Base-by-base conservation (phyloP, 2,113 vertebrate genomes). In the Abramis brama region DNA sequence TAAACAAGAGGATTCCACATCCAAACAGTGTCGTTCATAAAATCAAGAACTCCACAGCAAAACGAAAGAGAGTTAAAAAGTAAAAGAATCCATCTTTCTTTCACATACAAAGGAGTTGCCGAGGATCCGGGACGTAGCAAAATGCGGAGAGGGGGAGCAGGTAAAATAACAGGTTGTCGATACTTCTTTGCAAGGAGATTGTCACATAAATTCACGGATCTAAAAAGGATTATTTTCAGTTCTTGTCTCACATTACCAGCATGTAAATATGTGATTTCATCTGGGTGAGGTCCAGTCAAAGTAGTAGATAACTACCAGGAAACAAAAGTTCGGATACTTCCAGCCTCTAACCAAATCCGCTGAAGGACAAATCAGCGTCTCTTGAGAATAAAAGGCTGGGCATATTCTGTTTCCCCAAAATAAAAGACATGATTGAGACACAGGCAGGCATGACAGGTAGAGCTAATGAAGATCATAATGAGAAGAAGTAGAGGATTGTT, bases 1-100 rank as follows among this genome's bases (percentile, higher is more conserved):
- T 84, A 86, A 91, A 91, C 50, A 90, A 92, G 91, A 92, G 76
- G 79, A 43, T 89, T 90, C 87, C 82, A 87, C 73, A 70, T 92
- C 80, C 86, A 45, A 80, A 87, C 71, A 62, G 89, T 77, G 89
- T 92, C 79, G 90, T 94, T 92, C 87, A 27, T 83, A 77, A 52
- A 92, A 92, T 89, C 90, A 92, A 94, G 92, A 94, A 93, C 94
- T 94, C 93, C 94, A 92, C 92, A 92, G 93, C 91, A 90, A 94
- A 79, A 89, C 68, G 70, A 64, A 64, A 91, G 66, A 75, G 59
- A 83, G 71, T 78, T 11, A 80, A 74, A 74, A 60, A 90, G 85
- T 62, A 74, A 86, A 88, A 88, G 88, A 74, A 80, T 90, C 91
- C 84, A 21, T 86, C 79, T 50, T 68, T 45, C 87, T 86, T 89